Evolutionary conservation across 2,888 invertebrate species (phyloP).

Genomic region (Ellobium chinense): DNA sequence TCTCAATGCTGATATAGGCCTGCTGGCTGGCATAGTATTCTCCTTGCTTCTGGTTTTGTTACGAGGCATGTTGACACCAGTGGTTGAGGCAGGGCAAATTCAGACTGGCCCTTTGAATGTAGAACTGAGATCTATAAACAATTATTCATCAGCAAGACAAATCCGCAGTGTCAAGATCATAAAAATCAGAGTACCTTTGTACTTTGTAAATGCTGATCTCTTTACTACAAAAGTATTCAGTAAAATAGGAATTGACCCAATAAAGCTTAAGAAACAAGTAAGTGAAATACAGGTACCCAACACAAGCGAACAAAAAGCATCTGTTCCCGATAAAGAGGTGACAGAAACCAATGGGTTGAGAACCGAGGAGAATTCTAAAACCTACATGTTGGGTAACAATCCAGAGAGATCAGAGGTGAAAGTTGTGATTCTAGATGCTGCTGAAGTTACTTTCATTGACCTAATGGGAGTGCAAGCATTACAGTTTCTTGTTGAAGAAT

Average conservation of each 20-base stretch:
- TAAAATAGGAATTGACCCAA: constrained; percentile 59
- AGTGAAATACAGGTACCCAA: constrained; percentile 1
- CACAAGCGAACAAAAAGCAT: too few relatives aligned
- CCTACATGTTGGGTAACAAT: neutral
- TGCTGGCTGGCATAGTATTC: constrained; percentile 87
- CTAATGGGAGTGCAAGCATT: constrained; percentile 49
- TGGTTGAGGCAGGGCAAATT: constrained; percentile 43
- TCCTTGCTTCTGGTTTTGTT: constrained; percentile 87
- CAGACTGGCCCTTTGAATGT: constrained; percentile 8
- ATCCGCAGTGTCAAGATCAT: constrained; percentile 44
- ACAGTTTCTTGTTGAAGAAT: constrained; percentile 46
- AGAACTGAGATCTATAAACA: constrained; percentile 40
- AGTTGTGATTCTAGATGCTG: constrained; percentile 38
- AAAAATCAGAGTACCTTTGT: constrained; percentile 78
- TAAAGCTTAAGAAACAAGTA: constrained; percentile 42
- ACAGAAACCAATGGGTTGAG: neutral
- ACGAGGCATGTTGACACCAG: constrained; percentile 79
- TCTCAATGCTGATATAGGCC: constrained; percentile 89
- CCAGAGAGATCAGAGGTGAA: neutral
- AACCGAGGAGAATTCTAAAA: neutral
- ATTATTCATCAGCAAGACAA: constrained; percentile 45
- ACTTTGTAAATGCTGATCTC: constrained; percentile 78
- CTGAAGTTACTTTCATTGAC: constrained; percentile 48
- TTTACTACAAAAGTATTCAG: constrained; percentile 71
- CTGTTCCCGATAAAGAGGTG: neutral